phyloP scores from a whole-genome alignment of 92 coral and sea anemone species.

The Palythoa caribaeorum region DNA sequence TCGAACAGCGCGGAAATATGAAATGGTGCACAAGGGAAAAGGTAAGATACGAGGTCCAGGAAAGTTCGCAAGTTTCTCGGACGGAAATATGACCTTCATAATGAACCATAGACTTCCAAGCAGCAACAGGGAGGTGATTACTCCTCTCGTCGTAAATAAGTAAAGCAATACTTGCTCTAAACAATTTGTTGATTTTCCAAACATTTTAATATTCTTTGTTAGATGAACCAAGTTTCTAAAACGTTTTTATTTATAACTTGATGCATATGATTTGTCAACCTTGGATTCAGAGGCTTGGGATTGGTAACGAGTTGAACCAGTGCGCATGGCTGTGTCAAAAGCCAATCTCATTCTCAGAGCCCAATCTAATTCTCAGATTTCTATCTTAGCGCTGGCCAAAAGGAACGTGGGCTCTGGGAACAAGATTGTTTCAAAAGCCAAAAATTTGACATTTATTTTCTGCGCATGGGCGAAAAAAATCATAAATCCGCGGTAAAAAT shows the following conservation, averaged over 20 bases:
- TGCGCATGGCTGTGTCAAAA: too few species aligned
- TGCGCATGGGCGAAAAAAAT: too few species aligned
- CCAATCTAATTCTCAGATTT: not conserved
- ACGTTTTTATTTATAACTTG: too few species aligned
- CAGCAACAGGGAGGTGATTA: not conserved
- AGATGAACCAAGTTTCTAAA: too few species aligned
- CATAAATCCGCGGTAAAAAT: too few species aligned
- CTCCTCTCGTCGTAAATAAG: not conserved
- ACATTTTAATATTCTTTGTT: not conserved
- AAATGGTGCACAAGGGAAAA: conserved; percentile 52
- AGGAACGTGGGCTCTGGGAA: too few species aligned
- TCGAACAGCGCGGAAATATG: conserved; percentile 37
- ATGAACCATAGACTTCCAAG: not conserved
- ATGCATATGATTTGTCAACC: too few species aligned
- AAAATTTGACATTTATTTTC: too few species aligned
- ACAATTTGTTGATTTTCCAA: not conserved
- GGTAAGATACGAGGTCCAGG: conserved; percentile 67
- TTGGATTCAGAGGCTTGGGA: too few species aligned
- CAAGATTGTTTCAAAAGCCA: too few species aligned
- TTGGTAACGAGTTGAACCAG: too few species aligned
- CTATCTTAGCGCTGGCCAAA: too few species aligned
- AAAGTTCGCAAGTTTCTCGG: not conserved
- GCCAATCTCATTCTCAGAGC: not conserved
- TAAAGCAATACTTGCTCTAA: not conserved
- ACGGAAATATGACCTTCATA: not conserved